phyloP scores from a whole-genome alignment of 1,140 invertebrate genomes.

The Anastatus disparis region DNA sequence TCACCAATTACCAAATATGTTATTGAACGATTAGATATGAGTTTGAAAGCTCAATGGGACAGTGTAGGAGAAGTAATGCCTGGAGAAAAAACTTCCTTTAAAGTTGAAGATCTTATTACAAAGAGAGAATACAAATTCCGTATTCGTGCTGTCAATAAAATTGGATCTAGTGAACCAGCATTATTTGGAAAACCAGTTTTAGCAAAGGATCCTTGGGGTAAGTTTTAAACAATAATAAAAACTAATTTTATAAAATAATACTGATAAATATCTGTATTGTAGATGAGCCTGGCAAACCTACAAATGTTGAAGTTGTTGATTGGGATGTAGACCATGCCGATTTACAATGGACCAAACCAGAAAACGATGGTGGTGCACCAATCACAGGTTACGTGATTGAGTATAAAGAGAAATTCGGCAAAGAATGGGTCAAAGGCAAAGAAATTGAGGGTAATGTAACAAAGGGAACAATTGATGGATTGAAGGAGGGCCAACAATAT shows the following conservation, averaged over 20 bases:
- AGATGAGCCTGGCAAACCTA: constrained; percentile 95
- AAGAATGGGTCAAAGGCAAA: constrained; percentile 86
- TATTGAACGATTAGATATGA: constrained; percentile 93
- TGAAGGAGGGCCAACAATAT: constrained; percentile 95
- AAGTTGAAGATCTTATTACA: constrained; percentile 86
- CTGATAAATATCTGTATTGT: constrained; percentile 37
- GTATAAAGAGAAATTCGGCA: constrained; percentile 92
- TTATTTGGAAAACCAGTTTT: constrained; percentile 86
- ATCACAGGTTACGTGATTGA: constrained; percentile 94
- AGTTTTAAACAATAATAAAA: constrained; percentile 47
- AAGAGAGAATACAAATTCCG: constrained; percentile 96
- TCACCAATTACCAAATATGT: constrained; percentile 90
- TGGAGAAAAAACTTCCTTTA: constrained; percentile 77
- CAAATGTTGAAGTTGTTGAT: constrained; percentile 88
- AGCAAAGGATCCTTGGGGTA: constrained; percentile 98
- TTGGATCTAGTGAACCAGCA: constrained; percentile 88
- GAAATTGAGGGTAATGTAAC: constrained; percentile 82
- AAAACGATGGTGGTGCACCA: constrained; percentile 92
- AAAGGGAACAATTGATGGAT: constrained; percentile 82
- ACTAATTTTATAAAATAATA: constrained; percentile 15
- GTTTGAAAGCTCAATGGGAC: constrained; percentile 89
- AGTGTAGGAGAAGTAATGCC: constrained; percentile 79
- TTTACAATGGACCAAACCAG: constrained; percentile 90
- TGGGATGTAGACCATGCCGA: constrained; percentile 97
- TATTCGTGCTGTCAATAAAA: constrained; percentile 92